Percentiles rank a stretch among this genome's conserved stretches.
Conservation (phyloP, 2,113 vertebrate genomes). For the Carlito syrichta region DNA sequence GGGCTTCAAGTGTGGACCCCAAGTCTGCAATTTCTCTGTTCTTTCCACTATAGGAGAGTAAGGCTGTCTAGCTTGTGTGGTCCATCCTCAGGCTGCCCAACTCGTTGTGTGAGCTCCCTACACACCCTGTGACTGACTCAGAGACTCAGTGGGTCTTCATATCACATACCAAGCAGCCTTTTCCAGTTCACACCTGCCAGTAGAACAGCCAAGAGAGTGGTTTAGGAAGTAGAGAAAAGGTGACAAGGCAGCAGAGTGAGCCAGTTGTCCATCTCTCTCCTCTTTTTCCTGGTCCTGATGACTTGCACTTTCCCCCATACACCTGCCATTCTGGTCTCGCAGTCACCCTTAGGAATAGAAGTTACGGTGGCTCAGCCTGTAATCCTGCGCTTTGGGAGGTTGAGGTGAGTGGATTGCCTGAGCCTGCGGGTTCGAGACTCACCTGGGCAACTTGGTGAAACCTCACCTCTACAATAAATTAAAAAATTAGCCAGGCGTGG, state of each 20-base stretch:
- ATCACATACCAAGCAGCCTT: background rate
- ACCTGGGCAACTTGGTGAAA: no score
- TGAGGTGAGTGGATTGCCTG: no score
- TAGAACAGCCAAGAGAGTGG: background rate
- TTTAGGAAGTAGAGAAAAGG: constrained; percentile 35
- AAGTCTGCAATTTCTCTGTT: background rate
- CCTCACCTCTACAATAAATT: no score
- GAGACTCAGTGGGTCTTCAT: background rate
- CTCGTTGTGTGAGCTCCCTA: background rate
- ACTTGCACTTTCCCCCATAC: constrained; percentile 21
- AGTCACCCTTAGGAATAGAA: background rate
- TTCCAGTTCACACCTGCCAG: background rate
- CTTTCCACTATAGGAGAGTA: background rate
- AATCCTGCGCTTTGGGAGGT: no score
- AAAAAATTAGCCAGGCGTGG: no score
- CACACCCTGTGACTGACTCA: background rate
- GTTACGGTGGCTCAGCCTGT: no score
- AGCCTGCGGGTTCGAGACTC: no score
- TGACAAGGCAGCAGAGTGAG: constrained; percentile 20
- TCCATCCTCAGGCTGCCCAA: background rate
- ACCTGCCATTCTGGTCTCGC: background rate
- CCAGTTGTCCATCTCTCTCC: background rate
- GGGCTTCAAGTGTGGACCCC: background rate
- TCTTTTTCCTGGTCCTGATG: background rate
- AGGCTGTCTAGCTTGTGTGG: background rate